Conservation (phyloP, 1,140 invertebrate species). For the Tetragnatha versicolor region DNA sequence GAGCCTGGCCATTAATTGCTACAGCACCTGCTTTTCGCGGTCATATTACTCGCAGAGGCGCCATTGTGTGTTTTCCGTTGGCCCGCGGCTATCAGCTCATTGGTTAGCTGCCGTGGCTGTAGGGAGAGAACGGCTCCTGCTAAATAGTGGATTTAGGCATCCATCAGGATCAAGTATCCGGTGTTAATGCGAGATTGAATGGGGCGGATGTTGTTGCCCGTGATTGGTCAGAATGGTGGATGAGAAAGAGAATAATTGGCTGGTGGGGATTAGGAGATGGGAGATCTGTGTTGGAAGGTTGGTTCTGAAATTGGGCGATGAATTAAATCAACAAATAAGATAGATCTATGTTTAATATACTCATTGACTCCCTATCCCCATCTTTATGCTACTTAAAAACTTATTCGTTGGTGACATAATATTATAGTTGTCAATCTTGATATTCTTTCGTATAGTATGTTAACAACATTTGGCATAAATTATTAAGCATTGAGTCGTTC, state of each 20-base stretch:
- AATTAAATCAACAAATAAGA: too few relatives aligned
- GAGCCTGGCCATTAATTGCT: background rate
- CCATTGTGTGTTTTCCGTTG: background rate
- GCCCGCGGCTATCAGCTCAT: background rate
- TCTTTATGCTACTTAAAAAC: too few relatives aligned
- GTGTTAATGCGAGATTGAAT: constrained; percentile 1
- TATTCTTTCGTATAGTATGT: too few relatives aligned
- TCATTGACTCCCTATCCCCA: too few relatives aligned
- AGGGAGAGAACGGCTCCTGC: background rate
- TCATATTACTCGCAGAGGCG: background rate
- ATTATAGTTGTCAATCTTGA: too few relatives aligned
- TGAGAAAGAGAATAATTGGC: background rate
- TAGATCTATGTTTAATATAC: too few relatives aligned
- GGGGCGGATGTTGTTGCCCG: background rate
- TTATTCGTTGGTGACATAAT: too few relatives aligned
- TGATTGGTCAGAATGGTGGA: background rate
- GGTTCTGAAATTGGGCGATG: too few relatives aligned
- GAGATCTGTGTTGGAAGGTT: too few relatives aligned
- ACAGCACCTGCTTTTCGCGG: background rate
- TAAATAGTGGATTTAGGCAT: constrained; percentile 19
- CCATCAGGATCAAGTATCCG: constrained; percentile 13
- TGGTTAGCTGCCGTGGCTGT: background rate
- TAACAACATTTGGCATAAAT: too few relatives aligned
- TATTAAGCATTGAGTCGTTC: too few relatives aligned
- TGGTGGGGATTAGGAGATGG: too few relatives aligned